Conservation (phyloP, 2,113 vertebrate genomes). For the Thryonomys swinderianus region DNA sequence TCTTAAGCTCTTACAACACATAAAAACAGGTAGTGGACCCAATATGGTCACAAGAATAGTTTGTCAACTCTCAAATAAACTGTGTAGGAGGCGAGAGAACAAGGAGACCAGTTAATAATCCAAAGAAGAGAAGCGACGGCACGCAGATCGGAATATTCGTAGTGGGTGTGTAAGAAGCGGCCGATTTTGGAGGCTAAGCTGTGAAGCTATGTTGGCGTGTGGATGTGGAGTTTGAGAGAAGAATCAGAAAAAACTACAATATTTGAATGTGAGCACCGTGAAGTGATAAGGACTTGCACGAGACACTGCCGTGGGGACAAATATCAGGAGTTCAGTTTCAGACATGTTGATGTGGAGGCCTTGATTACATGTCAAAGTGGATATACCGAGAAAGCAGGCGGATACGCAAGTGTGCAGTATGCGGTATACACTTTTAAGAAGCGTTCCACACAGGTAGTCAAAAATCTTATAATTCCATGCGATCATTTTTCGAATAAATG, state of each 20-base stretch:
- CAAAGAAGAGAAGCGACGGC: background rate
- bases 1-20: background rate
- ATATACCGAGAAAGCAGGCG: background rate
- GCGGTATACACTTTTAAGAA: background rate
- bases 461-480: background rate
- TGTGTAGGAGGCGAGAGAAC: background rate
- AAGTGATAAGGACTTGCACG: too few relatives aligned
- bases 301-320: background rate
- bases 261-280: background rate
- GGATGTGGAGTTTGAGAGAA: background rate
- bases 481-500: background rate
- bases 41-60: background rate
- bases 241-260: background rate
- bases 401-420: background rate
- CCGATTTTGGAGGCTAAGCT: background rate
- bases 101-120: background rate
- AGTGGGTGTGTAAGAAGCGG: background rate
- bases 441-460: background rate
- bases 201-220: conserved; percentile 5
- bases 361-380: background rate
- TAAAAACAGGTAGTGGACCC: background rate
- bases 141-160: background rate
- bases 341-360: background rate
- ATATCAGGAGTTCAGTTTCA: background rate
- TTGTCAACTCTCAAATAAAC: background rate